Evolutionary conservation across 2,797 vertebrate genomes (phyloP).

Genomic region (Myotis findleyi): DNA sequence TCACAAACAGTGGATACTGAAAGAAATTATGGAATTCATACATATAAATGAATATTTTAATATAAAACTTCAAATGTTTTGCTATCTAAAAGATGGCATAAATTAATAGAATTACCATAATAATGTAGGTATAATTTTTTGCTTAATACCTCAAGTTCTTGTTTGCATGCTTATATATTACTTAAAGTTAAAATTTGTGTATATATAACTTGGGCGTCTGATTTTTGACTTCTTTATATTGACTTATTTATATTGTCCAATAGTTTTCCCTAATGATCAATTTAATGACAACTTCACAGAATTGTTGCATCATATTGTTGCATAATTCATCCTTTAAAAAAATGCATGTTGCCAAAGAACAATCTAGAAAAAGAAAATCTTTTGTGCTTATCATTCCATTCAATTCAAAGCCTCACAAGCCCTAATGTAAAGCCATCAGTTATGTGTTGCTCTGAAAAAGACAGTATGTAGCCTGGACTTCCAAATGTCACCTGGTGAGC

Average conservation of each 20-base stretch:
- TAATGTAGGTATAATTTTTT: not conserved
- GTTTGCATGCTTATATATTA: not conserved
- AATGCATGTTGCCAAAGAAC: not conserved
- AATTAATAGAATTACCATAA: not conserved
- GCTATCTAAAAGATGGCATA: not conserved
- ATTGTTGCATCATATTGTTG: not conserved
- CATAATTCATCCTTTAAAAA: conserved; percentile 22
- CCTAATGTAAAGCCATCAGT: not conserved
- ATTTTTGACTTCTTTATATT: not conserved
- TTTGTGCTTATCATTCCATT: not conserved
- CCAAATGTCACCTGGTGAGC: not conserved
- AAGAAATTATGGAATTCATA: not conserved
- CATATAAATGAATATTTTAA: not conserved
- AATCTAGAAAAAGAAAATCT: not conserved
- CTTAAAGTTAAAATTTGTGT: conserved; percentile 4
- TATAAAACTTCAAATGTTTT: conserved; percentile 6
- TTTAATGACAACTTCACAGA: not conserved
- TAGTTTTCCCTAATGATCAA: not conserved
- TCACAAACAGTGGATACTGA: not conserved
- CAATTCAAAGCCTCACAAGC: not conserved
- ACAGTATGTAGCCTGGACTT: not conserved
- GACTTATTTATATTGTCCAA: not conserved
- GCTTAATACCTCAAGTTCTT: not conserved
- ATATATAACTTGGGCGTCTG: not conserved
- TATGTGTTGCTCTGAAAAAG: not conserved